phyloP scores from a whole-genome alignment of 2,113 vertebrate genomes.

The Callaeas wilsoni region DNA sequence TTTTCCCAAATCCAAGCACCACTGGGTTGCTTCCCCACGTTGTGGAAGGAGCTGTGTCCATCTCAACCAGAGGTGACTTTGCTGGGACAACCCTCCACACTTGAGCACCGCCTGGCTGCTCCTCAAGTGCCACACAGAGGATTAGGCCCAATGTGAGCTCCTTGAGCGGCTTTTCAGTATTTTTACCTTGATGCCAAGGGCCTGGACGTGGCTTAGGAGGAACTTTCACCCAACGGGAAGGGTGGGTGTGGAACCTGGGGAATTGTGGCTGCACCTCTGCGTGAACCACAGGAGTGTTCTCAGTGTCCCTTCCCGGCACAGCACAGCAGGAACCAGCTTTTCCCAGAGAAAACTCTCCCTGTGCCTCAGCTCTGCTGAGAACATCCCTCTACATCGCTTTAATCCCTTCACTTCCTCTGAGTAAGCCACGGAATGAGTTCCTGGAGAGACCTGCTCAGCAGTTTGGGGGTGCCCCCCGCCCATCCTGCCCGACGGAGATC shows the following conservation, averaged over 20 bases:
- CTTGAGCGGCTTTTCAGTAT: neutral
- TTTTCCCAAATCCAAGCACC: too few species aligned
- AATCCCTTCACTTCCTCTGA: neutral
- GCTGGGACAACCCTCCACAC: rapidly evolving
- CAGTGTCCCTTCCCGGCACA: too few species aligned
- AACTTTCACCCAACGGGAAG: neutral
- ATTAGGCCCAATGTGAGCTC: neutral
- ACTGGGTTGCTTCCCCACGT: rapidly evolving
- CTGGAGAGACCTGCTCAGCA: neutral
- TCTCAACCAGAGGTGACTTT: neutral
- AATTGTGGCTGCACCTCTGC: neutral
- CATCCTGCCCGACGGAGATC: neutral
- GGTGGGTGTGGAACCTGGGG: neutral
- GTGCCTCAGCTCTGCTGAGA: neutral
- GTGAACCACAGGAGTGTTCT: neutral
- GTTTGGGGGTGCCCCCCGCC: neutral
- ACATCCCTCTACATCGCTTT: neutral
- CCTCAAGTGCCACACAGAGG: neutral
- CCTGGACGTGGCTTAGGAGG: neutral
- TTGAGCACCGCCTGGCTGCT: neutral
- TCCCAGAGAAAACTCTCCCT: neutral
- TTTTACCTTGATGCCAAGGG: neutral
- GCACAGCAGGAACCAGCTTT: neutral
- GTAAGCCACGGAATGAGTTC: neutral
- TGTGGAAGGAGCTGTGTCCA: neutral